These are phyloP conservation scores for Microtus californicus DNA, from an alignment of 2,797 vertebrate genomes.

Conservation along the genomic window DNA sequence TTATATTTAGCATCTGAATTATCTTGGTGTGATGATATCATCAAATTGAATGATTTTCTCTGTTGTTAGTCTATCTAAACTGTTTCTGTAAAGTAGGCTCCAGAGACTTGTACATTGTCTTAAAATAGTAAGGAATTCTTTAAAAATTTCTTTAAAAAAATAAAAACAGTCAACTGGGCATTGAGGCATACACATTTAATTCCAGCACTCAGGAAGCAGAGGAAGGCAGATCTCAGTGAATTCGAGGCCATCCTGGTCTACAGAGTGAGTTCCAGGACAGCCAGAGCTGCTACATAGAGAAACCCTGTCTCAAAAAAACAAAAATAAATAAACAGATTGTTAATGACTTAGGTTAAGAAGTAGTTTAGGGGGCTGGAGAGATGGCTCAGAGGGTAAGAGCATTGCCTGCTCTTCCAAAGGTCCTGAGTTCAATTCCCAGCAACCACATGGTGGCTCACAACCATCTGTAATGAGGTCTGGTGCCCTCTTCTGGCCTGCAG, in stretches of 20 bases:
- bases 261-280: neutral
- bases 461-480: no score
- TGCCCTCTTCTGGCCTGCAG: no score
- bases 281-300: neutral
- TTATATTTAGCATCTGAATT: constrained; percentile 56
- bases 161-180: neutral
- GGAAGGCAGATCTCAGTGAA: neutral
- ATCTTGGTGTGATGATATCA: constrained; percentile 18
- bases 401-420: no score
- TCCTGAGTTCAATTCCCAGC: no score
- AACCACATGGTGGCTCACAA: no score
- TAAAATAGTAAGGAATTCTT: constrained; percentile 54
- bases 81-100: constrained; percentile 56
- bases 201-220: neutral
- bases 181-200: neutral
- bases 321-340: neutral
- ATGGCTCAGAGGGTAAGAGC: no score
- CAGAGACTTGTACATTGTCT: neutral
- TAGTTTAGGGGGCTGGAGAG: no score
- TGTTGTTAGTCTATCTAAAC: constrained; percentile 11
- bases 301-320: neutral
- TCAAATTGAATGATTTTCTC: constrained; percentile 60
- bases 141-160: neutral
- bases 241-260: neutral
- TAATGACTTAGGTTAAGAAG: neutral